Evolutionary conservation across 2,113 vertebrate species (phyloP).

Genomic region (Pluvianellus socialis): DNA sequence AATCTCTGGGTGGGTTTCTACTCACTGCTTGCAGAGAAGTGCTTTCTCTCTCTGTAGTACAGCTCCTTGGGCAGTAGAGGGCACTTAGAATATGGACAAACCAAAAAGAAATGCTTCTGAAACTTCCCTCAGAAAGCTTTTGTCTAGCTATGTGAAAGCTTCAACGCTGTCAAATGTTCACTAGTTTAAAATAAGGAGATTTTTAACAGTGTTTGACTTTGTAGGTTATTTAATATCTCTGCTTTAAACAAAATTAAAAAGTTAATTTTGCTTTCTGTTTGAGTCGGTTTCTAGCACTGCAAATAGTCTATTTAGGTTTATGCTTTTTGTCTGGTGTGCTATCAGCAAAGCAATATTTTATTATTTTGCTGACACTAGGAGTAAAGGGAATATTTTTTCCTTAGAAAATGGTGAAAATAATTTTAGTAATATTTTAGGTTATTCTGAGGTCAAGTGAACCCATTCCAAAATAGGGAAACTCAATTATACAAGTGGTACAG

Average conservation of each 20-base stretch:
- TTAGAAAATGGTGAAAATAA: constrained; percentile 42
- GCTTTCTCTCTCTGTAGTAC: constrained; percentile 45
- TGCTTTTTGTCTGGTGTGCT: neutral
- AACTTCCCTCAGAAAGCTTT: constrained; percentile 74
- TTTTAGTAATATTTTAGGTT: constrained; percentile 56
- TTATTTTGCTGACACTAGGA: constrained; percentile 50
- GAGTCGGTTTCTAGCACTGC: neutral
- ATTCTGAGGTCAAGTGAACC: constrained; percentile 38
- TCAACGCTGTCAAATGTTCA: constrained; percentile 7
- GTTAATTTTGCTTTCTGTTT: neutral
- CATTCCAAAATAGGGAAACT: constrained; percentile 39
- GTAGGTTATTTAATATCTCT: constrained; percentile 27
- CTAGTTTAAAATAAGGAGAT: constrained; percentile 33
- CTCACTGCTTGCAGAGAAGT: neutral
- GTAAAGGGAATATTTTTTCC: constrained; percentile 17
- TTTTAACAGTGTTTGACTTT: constrained; percentile 43
- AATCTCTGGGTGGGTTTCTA: constrained; percentile 1
- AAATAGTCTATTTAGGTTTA: constrained; percentile 9
- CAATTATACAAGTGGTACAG: constrained; percentile 28
- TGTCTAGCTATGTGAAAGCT: constrained; percentile 70
- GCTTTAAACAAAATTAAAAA: constrained; percentile 15
- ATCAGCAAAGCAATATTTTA: constrained; percentile 51
- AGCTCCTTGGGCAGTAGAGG: constrained; percentile 77
- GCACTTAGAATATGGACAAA: constrained; percentile 83
- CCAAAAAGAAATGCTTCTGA: constrained; percentile 38